Conservation (phyloP, 2,888 invertebrate genomes). For the Epinotia brunnichana region DNA sequence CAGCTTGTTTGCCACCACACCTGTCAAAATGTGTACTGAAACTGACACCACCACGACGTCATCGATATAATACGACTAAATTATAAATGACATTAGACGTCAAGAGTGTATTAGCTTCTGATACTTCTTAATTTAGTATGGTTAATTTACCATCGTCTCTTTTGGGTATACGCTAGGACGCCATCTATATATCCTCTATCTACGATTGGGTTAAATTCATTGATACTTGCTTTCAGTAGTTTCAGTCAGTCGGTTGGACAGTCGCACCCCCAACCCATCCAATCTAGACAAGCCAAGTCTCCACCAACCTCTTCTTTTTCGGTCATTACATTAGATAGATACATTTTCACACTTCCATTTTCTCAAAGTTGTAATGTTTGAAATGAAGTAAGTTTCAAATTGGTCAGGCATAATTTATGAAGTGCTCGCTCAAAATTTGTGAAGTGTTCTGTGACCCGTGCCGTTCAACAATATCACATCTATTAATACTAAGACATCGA, state of each 20-base stretch:
- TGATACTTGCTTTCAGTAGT: conserved; percentile 1
- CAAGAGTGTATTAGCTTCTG: too few species aligned
- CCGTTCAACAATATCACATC: background rate
- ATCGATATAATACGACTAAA: too few species aligned
- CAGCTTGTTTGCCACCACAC: too few species aligned
- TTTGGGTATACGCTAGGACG: too few species aligned
- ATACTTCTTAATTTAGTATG: too few species aligned
- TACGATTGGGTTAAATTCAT: too few species aligned
- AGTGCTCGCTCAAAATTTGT: background rate
- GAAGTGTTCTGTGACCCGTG: conserved; percentile 17
- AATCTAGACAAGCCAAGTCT: conserved; percentile 6
- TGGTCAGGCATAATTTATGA: background rate
- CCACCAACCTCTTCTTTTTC: conserved; percentile 22
- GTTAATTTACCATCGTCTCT: too few species aligned
- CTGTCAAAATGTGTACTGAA: too few species aligned
- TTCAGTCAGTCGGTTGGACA: too few species aligned
- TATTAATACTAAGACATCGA: conserved; percentile 26
- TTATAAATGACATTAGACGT: too few species aligned
- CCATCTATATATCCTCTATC: too few species aligned
- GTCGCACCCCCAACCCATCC: conserved; percentile 10
- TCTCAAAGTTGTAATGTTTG: conserved; percentile 4
- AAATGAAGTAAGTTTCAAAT: conserved; percentile 37
- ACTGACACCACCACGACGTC: too few species aligned
- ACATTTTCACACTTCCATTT: conserved; percentile 1
- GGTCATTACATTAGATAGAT: conserved; percentile 13